These are phyloP conservation scores for Pocillopora meandrina DNA, from an alignment of 92 coral and sea anemone species.

Conservation along the genomic window DNA sequence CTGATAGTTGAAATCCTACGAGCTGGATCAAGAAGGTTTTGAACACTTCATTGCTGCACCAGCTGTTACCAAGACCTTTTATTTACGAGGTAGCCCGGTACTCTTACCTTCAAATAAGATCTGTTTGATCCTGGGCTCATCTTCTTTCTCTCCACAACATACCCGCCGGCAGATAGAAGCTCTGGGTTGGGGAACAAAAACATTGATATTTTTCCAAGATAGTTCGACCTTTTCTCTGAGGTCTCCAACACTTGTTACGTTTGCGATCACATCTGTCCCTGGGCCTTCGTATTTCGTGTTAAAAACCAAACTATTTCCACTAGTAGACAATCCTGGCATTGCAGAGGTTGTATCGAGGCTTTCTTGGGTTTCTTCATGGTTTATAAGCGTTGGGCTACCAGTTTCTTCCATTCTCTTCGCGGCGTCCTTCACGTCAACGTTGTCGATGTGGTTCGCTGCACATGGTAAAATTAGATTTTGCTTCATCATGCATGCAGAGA, in stretches of 20 bases:
- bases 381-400: conserved; percentile 41
- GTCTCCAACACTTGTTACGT: conserved; percentile 59
- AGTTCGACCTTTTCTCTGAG: conserved; percentile 66
- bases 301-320: conserved; percentile 20
- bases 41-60: no score
- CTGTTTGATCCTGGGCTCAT: conserved; percentile 73
- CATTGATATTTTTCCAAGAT: conserved; percentile 84
- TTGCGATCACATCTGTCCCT: conserved; percentile 57
- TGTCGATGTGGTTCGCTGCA: background rate
- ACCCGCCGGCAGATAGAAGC: conserved; percentile 74
- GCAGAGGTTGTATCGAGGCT: background rate
- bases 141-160: conserved; percentile 52
- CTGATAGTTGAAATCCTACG: no score
- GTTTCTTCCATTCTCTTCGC: conserved; percentile 26
- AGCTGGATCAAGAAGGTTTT: no score
- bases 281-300: conserved; percentile 45
- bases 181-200: conserved; percentile 70
- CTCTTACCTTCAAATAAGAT: conserved; percentile 84
- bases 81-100: no score
- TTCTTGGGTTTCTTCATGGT: conserved; percentile 25
- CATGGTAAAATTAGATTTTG: background rate
- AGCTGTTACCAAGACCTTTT: no score
- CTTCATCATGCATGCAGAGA: conserved; percentile 14
- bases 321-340: conserved; percentile 12
- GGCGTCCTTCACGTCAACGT: background rate